Evolutionary conservation across 64 coral and sea anemone genomes (phyloP).

Genomic region (Montipora sp.): DNA sequence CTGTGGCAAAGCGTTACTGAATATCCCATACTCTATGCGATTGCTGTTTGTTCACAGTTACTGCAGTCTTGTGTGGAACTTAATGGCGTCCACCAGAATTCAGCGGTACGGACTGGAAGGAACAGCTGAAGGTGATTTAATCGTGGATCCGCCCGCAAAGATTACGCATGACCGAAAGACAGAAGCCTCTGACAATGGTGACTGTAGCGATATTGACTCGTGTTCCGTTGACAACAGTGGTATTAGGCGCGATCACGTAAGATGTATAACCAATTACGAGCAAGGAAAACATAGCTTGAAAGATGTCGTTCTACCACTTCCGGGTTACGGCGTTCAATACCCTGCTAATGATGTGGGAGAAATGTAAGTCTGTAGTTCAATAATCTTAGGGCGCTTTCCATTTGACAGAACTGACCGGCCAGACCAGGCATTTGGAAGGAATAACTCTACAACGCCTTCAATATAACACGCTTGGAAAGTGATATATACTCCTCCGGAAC

Average conservation of each 20-base stretch:
- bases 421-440: too few relatives aligned
- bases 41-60: constrained; percentile 85
- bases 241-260: constrained; percentile 23
- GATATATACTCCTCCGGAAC: too few relatives aligned
- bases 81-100: constrained; percentile 67
- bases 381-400: too few relatives aligned
- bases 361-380: constrained; percentile 29
- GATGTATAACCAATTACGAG: constrained; percentile 43
- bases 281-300: constrained; percentile 45
- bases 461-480: too few relatives aligned
- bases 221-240: not conserved
- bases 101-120: not conserved
- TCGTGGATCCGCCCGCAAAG: not conserved
- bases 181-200: not conserved
- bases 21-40: constrained; percentile 80
- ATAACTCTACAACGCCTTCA: too few relatives aligned
- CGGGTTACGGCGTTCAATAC: constrained; percentile 67
- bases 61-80: constrained; percentile 83
- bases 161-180: not conserved
- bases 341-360: constrained; percentile 68
- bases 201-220: not conserved
- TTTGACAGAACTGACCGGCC: too few relatives aligned
- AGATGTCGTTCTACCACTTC: constrained; percentile 84
- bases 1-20: constrained; percentile 84
- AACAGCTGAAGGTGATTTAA: constrained; percentile 57